phyloP scores from a whole-genome alignment of 2,797 vertebrate species.

The Trichosurus vulpecula region DNA sequence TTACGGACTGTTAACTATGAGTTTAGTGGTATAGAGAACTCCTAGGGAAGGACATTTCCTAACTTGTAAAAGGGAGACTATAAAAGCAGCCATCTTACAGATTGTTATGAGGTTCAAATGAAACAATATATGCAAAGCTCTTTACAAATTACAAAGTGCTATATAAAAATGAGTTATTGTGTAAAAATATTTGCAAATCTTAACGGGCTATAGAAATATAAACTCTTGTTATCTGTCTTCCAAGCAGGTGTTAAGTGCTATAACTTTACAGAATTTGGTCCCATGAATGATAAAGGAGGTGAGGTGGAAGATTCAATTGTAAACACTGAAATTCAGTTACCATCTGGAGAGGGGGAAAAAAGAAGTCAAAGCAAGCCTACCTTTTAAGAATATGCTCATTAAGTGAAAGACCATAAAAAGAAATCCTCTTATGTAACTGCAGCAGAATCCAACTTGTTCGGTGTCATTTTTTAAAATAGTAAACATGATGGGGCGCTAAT shows the following conservation, averaged over 20 bases:
- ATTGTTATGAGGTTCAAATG: neutral
- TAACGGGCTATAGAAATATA: neutral
- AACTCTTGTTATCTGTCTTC: neutral
- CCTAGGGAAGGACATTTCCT: neutral
- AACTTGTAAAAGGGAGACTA: neutral
- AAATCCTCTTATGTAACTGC: neutral
- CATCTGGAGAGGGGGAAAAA: neutral
- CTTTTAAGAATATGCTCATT: neutral
- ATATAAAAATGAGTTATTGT: neutral
- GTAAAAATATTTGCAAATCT: neutral
- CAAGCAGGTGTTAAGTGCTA: neutral
- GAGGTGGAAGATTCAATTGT: neutral
- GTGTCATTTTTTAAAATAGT: neutral
- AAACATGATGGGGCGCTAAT: too few relatives aligned
- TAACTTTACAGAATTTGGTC: neutral
- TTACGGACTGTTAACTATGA: neutral
- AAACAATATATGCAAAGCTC: neutral
- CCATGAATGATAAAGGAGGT: neutral
- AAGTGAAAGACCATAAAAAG: neutral
- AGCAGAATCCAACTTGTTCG: neutral
- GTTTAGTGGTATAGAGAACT: neutral
- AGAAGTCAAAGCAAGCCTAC: neutral
- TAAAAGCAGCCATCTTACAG: neutral
- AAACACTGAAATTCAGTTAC: slow-evolving; percentile 1
- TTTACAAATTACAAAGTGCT: neutral